Evolutionary conservation across 2,797 vertebrate species (phyloP).

Genomic region (Mormyrus proboscirostris): DNA sequence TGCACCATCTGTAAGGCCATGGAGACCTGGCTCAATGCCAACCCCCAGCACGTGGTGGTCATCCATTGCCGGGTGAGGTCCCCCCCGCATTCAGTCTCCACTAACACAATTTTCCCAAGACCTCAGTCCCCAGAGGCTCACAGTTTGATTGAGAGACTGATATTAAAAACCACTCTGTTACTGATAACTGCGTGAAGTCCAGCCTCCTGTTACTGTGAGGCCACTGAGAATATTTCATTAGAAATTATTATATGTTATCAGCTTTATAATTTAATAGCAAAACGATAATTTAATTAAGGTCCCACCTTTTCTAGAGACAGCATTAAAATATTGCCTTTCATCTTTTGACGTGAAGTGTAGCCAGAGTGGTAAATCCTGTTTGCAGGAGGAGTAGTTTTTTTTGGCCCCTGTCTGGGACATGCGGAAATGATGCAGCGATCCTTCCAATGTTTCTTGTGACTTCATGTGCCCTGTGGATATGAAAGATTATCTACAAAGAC

Average conservation of each 20-base stretch:
- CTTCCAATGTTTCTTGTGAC: neutral
- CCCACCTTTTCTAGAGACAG: neutral
- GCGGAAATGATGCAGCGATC: neutral
- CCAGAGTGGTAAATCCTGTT: neutral
- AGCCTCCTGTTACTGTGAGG: neutral
- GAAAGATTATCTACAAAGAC: neutral
- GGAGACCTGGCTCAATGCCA: constrained; percentile 84
- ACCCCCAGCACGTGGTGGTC: constrained; percentile 83
- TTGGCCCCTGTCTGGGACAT: neutral
- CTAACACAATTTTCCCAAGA: neutral
- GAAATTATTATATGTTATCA: neutral
- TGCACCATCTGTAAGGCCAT: constrained; percentile 94
- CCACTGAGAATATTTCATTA: neutral
- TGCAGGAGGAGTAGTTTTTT: neutral
- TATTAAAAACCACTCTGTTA: neutral
- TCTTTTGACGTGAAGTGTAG: neutral
- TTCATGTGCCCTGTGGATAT: neutral
- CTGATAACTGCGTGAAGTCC: neutral
- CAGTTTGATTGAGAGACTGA: neutral
- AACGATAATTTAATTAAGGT: neutral
- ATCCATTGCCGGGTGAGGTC: constrained; percentile 86
- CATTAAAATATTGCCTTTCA: neutral
- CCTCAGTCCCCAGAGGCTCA: neutral
- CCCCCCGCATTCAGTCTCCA: neutral
- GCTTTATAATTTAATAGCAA: neutral